phyloP scores from a whole-genome alignment of 2,797 vertebrate genomes.

The Pelodytes ibericus region DNA sequence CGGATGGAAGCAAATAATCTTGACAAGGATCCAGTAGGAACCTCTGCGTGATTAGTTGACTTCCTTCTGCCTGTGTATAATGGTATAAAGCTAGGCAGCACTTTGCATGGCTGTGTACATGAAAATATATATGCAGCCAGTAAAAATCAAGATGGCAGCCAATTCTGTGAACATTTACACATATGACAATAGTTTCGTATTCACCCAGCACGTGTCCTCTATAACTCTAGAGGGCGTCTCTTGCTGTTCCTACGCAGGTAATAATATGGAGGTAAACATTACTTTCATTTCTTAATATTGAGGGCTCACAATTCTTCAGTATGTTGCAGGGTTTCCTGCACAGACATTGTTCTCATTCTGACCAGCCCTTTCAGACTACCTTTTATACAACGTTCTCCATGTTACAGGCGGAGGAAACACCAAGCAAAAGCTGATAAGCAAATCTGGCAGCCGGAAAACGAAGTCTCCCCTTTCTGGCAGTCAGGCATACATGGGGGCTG shows the following conservation, averaged over 20 bases:
- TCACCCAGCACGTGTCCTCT: background rate
- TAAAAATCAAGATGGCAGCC: no score
- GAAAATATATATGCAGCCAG: no score
- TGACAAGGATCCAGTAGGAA: no score
- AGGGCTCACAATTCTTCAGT: slow-evolving; percentile 31
- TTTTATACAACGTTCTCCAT: slow-evolving; percentile 48
- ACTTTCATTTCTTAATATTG: slow-evolving; percentile 14
- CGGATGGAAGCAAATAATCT: no score
- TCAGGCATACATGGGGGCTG: slow-evolving; percentile 83
- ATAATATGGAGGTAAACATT: slow-evolving; percentile 23
- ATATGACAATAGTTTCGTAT: background rate
- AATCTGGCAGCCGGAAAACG: slow-evolving; percentile 88
- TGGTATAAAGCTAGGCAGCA: no score
- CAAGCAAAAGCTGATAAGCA: slow-evolving; percentile 91
- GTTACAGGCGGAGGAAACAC: slow-evolving; percentile 74
- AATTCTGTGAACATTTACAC: no score
- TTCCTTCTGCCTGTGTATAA: no score
- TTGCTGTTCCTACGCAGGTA: slow-evolving; percentile 40
- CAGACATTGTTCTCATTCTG: background rate
- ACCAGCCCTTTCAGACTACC: slow-evolving; percentile 38
- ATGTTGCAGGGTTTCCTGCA: slow-evolving; percentile 25
- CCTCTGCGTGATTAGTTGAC: no score
- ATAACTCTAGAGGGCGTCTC: background rate
- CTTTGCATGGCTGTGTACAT: no score
- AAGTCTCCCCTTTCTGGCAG: slow-evolving; percentile 91